Evolutionary conservation across 2,888 invertebrate genomes (phyloP).

Genomic region (Drosophila prostipennis): DNA sequence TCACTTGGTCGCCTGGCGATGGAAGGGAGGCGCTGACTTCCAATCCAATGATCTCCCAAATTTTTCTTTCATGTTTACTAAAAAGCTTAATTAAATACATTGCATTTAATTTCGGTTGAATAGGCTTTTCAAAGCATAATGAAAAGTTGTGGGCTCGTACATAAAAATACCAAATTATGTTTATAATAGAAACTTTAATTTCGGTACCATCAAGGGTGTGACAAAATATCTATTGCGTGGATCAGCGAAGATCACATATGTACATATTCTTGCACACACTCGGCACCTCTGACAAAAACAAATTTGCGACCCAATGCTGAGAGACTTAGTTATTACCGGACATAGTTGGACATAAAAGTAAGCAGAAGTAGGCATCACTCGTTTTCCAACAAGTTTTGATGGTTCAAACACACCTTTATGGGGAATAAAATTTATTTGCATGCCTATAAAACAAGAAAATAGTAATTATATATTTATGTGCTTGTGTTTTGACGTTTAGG

Average conservation of each 20-base stretch:
- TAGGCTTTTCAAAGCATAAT: constrained; percentile 13
- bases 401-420: constrained; percentile 20
- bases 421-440: constrained; percentile 9
- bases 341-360: constrained; percentile 1
- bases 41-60: background rate
- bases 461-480: constrained; percentile 13
- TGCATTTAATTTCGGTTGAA: constrained; percentile 15
- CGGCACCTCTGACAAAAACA: too few relatives aligned
- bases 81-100: constrained; percentile 3
- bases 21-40: constrained; percentile 47
- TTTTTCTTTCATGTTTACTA: background rate
- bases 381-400: constrained; percentile 18
- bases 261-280: constrained; percentile 13
- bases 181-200: background rate
- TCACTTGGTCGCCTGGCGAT: constrained; percentile 59
- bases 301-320: background rate
- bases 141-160: background rate
- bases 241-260: constrained; percentile 11
- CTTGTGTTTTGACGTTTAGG: background rate
- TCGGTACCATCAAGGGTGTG: constrained; percentile 34
- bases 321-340: constrained; percentile 1
- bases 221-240: constrained; percentile 17
- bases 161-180: constrained; percentile 20
- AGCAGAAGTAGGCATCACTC: background rate
- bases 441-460: constrained; percentile 8